Evolutionary conservation across 64 coral and sea anemone genomes (phyloP), one percentile per base, ranked within the genome.

Genomic region (Stichodactyla helianthus): DNA sequence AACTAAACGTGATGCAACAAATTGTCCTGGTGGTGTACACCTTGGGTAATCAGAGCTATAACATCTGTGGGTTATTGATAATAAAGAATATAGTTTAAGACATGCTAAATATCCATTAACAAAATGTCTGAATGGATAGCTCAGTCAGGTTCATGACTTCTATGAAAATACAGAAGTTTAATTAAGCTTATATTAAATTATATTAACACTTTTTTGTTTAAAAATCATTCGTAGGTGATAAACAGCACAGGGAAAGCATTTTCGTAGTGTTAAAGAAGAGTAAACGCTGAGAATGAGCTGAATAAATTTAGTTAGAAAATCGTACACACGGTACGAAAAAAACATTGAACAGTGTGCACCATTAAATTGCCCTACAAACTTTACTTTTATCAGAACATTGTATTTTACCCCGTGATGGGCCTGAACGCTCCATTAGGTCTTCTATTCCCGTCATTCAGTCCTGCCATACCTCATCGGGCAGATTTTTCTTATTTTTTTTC

Each of bases 1-100:
- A 62, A 81, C 79, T 22, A 89, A 25, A 53, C 82, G 87, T 54
- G 87, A 52, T 53, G 78, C 56, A 23, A 89, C 59, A 89, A 89
- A 89, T 53, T 59, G n/a, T 82, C 67, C 44, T 22, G 87, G 87
- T 54, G 87, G 87, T 0, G 6, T 15, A 54, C 63, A 4, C 14
- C 27, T 70, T 89, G 26, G 22, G 27, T 74, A 74, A 74, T 74
- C 68, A 74, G 68, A 35, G 25, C 25, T 31, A 5, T 74, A 74
- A 31, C 25, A 74, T 11, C 68, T 74, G 25, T n/a, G 23, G 31
- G 8, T 11, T 6, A 74, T 11, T 3, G 9, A 74, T n/a, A 22
- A 65, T n/a, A n/a, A 22, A 65, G 18, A 18, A 1, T 9, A 65
- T 44, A 44, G 35, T 44, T 44, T 44, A 44, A 44, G 2, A 44